Evolutionary conservation across 2,113 vertebrate genomes (phyloP), one percentile per base, ranked within the genome.

Genomic region (Tragelaphus strepsiceros): DNA sequence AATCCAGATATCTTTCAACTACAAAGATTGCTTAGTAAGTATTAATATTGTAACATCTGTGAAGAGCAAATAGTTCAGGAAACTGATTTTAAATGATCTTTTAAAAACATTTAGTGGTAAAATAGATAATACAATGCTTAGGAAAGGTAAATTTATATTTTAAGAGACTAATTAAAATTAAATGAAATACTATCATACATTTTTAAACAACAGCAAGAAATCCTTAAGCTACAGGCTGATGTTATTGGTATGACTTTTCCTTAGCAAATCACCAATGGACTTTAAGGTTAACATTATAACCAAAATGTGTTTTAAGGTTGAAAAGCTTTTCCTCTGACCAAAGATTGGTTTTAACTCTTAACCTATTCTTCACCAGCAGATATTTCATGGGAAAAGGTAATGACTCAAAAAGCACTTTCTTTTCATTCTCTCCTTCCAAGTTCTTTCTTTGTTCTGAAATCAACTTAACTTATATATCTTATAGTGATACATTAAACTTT

Each of bases 341-440:
- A 78, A 94, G 51, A 56, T 16, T 46, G 19, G 13, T 43, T 87
- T 96, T 71, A 83, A 39, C 10, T 71, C 24, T 39, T 35, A 49
- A 3, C 21, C 15, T 94, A 9, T 61, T 90, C 35, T 78, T 56
- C n/a, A 90, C 19, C 19, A 67, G 46, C 43, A 84, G n/a, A 54
- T 53, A 87, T 16, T 67, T 82, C 21, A 28, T 46, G 32, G 77
- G 53, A 92, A 35, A 35, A 91, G 54, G 32, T 71, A 28, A 17
- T 92, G 82, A 82, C n/a, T 98, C 88, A 95, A 2, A 83, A 84
- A 94, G 59, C 28, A 77, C 96, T 86, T 98, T 74, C 49, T 88
- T 95, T 89, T 7, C 16, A 71, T 11, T 35, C 26, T 92, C 94
- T 97, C 97, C 94, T 89, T 90, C 21, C 39, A 59, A 74, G 51